phyloP scores from a whole-genome alignment of 2,888 invertebrate genomes.

The Sceliomorpha sp. region DNA sequence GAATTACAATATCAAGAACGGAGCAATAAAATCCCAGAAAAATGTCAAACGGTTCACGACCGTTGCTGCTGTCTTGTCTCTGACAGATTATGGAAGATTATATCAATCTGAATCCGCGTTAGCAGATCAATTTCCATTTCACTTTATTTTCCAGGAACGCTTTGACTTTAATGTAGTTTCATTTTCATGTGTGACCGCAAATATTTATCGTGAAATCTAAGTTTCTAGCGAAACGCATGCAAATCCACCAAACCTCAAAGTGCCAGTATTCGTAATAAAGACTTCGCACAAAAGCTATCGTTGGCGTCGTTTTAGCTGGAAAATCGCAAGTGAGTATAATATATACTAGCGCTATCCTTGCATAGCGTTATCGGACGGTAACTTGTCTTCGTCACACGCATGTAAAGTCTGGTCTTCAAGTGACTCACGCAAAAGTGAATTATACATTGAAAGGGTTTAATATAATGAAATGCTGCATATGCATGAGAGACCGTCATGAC shows the following conservation, averaged over 20 bases:
- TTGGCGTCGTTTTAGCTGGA: slow-evolving; percentile 60
- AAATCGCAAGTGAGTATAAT: slow-evolving; percentile 73
- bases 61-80: no score
- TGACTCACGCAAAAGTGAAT: slow-evolving; percentile 86
- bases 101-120: no score
- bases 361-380: slow-evolving; percentile 51
- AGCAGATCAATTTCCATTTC: slow-evolving; percentile 48
- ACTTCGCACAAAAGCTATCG: slow-evolving; percentile 68
- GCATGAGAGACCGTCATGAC: slow-evolving; percentile 81
- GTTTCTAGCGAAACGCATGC: slow-evolving; percentile 51
- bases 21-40: no score
- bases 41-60: no score
- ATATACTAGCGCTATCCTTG: slow-evolving; percentile 63
- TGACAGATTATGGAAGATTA: no score
- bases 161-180: slow-evolving; percentile 53
- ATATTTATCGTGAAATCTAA: slow-evolving; percentile 52
- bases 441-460: slow-evolving; percentile 86
- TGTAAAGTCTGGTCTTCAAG: slow-evolving; percentile 79
- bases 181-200: slow-evolving; percentile 52
- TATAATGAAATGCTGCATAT: slow-evolving; percentile 86
- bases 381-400: slow-evolving; percentile 54
- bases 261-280: slow-evolving; percentile 68
- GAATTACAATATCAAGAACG: no score
- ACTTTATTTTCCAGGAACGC: slow-evolving; percentile 33
- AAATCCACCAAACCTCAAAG: slow-evolving; percentile 56